A percentile compares a stretch with the other conserved stretches of the same genome.
Evolutionary conservation across 2,888 invertebrate species (phyloP).

Genomic region (Lycaena phlaeas): DNA sequence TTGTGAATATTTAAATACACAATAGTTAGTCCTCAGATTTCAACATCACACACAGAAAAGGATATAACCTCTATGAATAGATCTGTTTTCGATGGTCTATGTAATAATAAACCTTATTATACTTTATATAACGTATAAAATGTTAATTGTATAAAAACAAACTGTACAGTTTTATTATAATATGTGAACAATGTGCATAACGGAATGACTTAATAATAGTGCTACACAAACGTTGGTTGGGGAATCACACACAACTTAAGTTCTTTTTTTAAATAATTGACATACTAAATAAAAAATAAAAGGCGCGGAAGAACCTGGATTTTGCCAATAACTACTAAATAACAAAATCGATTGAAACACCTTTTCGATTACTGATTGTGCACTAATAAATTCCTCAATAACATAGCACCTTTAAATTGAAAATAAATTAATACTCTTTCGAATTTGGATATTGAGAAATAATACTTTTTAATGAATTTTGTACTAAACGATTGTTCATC

Average conservation of each 20-base stretch:
- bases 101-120: too few relatives aligned
- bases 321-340: conserved; percentile 35
- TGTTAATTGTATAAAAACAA: not conserved
- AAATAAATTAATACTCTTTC: conserved; percentile 59
- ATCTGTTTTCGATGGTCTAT: too few relatives aligned
- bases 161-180: not conserved
- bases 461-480: conserved; percentile 66
- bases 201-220: not conserved
- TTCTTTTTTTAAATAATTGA: conserved; percentile 33
- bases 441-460: conserved; percentile 64
- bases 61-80: too few relatives aligned
- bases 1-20: too few relatives aligned
- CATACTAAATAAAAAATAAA: conserved; percentile 35
- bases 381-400: conserved; percentile 34
- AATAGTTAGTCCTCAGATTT: too few relatives aligned
- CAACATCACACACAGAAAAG: too few relatives aligned
- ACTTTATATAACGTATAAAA: not conserved
- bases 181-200: not conserved
- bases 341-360: conserved; percentile 11
- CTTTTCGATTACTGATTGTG: conserved; percentile 30
- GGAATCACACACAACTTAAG: conserved; percentile 17
- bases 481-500: conserved; percentile 60
- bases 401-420: conserved; percentile 48
- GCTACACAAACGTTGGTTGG: conserved; percentile 10
- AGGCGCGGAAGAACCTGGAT: conserved; percentile 58